Evolutionary conservation across 2,797 vertebrate species (phyloP), one percentile per base, ranked within the genome.

Genomic region (Numenius phaeopus): DNA sequence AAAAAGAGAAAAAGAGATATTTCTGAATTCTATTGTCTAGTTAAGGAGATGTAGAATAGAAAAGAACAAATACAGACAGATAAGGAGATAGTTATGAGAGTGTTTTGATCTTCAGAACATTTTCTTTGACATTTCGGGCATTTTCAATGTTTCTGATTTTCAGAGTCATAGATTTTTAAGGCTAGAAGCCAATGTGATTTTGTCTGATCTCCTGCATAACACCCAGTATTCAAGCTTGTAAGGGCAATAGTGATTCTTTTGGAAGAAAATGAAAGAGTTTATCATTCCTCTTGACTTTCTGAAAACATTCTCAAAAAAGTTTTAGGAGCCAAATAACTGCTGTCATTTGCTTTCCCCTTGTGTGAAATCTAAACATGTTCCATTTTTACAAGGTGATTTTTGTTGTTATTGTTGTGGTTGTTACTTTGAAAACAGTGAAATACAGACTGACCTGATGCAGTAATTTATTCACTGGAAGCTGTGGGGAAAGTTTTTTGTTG

Each of bases 371-470:
- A 89, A 87, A 75, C 1, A 0, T 37, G 9, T 71, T 88, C 75
- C 8, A 6, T 71, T 95, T 90, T 83, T 80, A 75, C 19, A 7
- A 17, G 64, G 32, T 29, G 37, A 19, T 61, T 80, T 77, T 79
- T 89, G 30, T 75, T 89, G 39, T 81, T 91, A 58, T n/a, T 87
- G 21, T 78, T 92, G 55, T 94, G 47, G 14, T 64, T 91, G 59
- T 94, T 91, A 72, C 72, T 93, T 62, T 86, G 87, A 83, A 79
- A 72, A 81, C 69, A 54, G 57, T 26, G 49, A 86, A 95, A 72
- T 69, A 61, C 59, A 84, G 46, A 62, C 49, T 75, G 80, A 76
- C 49, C 24, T 62, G 61, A 79, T 75, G n/a, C n/a, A 81, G 42
- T 71, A 42, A 75, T 50, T 88, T 88, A 58, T 90, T 81, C 52